Conservation (phyloP, 2,888 invertebrate genomes). For the Itoplectis maculator region DNA sequence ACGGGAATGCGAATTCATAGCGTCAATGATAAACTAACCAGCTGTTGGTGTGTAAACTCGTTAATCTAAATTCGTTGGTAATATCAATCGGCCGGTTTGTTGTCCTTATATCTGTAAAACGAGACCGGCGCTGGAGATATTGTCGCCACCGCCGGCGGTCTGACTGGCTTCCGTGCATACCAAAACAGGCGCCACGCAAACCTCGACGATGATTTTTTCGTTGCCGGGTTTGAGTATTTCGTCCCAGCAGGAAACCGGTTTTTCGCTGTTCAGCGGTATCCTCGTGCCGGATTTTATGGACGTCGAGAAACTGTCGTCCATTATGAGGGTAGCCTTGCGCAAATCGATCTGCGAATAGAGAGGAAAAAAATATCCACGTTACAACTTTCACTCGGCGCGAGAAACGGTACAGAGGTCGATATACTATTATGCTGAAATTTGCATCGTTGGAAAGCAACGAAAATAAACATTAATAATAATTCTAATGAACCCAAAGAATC, state of each 20-base stretch:
- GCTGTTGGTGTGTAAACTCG: constrained; percentile 21
- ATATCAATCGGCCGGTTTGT: constrained; percentile 15
- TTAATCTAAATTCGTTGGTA: constrained; percentile 21
- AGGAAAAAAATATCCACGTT: not conserved
- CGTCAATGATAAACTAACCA: constrained; percentile 24
- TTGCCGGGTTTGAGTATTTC: constrained; percentile 86
- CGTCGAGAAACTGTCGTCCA: constrained; percentile 94
- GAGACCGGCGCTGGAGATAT: constrained; percentile 95
- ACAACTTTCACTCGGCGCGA: constrained; percentile 43
- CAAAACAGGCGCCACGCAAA: constrained; percentile 93
- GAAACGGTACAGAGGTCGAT: not conserved
- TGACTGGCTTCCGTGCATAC: constrained; percentile 93
- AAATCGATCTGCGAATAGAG: constrained; percentile 84
- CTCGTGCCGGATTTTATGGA: constrained; percentile 87
- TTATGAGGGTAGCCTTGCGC: constrained; percentile 87
- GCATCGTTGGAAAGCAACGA: too few relatives aligned
- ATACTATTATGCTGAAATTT: too few relatives aligned
- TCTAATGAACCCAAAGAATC: too few relatives aligned
- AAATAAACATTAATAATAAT: too few relatives aligned
- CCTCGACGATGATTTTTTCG: constrained; percentile 85
- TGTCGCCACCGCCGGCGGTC: constrained; percentile 95
- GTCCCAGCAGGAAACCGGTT: constrained; percentile 94
- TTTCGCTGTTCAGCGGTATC: constrained; percentile 88
- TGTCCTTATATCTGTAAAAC: constrained; percentile 89
- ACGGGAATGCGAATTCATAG: constrained; percentile 56